These are phyloP conservation scores for Lutjanus erythropterus DNA, from an alignment of 2,113 vertebrate genomes.

Conservation along the genomic window DNA sequence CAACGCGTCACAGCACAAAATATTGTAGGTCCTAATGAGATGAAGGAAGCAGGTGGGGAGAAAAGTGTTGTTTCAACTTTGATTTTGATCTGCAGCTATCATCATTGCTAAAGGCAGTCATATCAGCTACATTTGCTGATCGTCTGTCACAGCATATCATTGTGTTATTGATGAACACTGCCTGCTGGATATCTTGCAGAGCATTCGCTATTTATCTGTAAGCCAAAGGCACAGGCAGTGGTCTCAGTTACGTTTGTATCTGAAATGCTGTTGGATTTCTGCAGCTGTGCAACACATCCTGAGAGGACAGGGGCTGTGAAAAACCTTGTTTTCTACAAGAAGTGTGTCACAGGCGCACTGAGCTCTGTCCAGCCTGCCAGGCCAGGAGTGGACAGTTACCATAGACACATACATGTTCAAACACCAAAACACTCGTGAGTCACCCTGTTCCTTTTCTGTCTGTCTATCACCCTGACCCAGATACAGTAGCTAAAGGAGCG, in stretches of 20 bases:
- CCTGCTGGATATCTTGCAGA: background rate
- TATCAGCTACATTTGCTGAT: background rate
- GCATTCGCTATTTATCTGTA: background rate
- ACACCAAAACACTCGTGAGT: slow-evolving; percentile 46
- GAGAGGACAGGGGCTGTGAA: background rate
- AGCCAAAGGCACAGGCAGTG: background rate
- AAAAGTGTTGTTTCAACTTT: background rate
- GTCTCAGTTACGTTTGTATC: background rate
- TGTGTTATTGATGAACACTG: background rate
- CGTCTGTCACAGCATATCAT: background rate
- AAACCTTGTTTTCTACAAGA: background rate
- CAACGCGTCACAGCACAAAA: background rate
- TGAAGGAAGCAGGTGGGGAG: background rate
- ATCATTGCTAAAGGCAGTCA: background rate
- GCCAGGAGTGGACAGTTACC: background rate
- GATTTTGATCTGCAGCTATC: background rate
- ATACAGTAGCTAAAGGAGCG: slow-evolving; percentile 45
- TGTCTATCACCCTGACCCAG: slow-evolving; percentile 68
- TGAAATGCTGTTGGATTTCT: slow-evolving; percentile 2
- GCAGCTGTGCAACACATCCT: background rate
- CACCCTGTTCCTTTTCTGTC: slow-evolving; percentile 31
- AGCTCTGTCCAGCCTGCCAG: slow-evolving; percentile 20
- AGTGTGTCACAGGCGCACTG: slow-evolving; percentile 19
- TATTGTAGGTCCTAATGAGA: background rate
- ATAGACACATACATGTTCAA: slow-evolving; percentile 16